Evolutionary conservation across 2,113 vertebrate species (phyloP), one percentile per base, ranked within the genome.

Genomic region (Arvicanthis niloticus): DNA sequence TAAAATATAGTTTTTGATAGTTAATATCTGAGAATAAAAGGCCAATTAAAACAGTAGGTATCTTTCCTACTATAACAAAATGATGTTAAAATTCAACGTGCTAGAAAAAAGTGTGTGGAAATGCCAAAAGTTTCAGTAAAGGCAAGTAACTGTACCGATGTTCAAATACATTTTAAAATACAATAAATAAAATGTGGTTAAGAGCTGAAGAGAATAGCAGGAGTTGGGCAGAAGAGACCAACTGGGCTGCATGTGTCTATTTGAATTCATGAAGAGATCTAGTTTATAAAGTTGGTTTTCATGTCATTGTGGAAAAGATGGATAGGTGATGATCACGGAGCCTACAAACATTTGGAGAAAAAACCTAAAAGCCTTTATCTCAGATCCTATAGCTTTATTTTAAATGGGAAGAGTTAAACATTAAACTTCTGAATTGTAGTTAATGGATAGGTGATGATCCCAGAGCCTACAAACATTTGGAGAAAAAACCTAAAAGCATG

Each of bases 101-200:
- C n/a, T 22, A 42, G 80, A 82, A 93, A 84, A 81, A 76, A 16
- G 0, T 58, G 60, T 94, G 31, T 65, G 6, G 48, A 75, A 84
- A 78, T 78, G 26, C 76, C 34, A 91, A 21, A 78, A 5, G 67
- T 85, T 96, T 88, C 58, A 65, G 40, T 21, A 94, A 68, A 78
- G 56, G 5, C 31, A n/a, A 40, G 34, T 91, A 73, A 37, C 34
- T n/a, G 53, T 97, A 60, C 53, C 45, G 13, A 68, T 97, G 51
- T 94, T 94, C 48, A 93, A 3, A 53, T 80, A 34, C 53, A 70
- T 91, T 88, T 42, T 81, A 93, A 91, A 75, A 29, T 92, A 62
- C 13, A 62, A 19, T 92, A 88, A 75, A 19, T 92, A 62, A 9
- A 53, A 15, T 92, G 7, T 67, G 65, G 34, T 80, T 89, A 88